phyloP scores from a whole-genome alignment of 2,888 invertebrate genomes.

The Cryptops parisi region DNA sequence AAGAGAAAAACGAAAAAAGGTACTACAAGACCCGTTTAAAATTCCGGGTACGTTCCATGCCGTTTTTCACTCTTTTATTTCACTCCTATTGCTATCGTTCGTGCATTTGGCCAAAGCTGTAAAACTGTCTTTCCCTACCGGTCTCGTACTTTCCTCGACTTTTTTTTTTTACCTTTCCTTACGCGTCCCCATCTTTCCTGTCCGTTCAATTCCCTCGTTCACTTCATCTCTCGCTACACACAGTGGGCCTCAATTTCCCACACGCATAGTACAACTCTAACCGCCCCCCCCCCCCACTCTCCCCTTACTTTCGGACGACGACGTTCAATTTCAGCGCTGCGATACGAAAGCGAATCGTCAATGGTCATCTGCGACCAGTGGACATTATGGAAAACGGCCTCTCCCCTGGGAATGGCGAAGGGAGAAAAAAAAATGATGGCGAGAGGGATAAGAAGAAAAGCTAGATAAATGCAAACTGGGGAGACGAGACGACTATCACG shows the following conservation, averaged over 20 bases:
- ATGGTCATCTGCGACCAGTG: conserved; percentile 7
- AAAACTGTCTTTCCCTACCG: too few species aligned
- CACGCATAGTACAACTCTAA: too few species aligned
- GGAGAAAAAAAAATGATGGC: too few species aligned
- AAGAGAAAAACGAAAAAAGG: neutral
- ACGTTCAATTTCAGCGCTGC: conserved; percentile 4
- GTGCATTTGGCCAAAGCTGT: neutral
- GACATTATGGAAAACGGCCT: neutral
- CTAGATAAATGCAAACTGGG: too few species aligned
- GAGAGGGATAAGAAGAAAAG: too few species aligned
- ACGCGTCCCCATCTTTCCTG: neutral
- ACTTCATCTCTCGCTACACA: too few species aligned
- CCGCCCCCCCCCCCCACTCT: neutral
- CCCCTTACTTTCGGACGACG: neutral
- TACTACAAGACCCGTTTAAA: neutral
- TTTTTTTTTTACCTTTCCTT: neutral
- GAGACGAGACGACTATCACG: too few species aligned
- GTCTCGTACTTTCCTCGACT: neutral
- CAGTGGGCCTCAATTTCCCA: too few species aligned
- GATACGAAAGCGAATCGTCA: neutral
- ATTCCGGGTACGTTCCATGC: neutral
- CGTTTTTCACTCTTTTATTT: neutral
- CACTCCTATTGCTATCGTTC: neutral
- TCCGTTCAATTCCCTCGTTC: too few species aligned
- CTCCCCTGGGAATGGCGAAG: neutral